Conservation (phyloP, 2,797 vertebrate genomes). For the Enteromius anoplus region DNA sequence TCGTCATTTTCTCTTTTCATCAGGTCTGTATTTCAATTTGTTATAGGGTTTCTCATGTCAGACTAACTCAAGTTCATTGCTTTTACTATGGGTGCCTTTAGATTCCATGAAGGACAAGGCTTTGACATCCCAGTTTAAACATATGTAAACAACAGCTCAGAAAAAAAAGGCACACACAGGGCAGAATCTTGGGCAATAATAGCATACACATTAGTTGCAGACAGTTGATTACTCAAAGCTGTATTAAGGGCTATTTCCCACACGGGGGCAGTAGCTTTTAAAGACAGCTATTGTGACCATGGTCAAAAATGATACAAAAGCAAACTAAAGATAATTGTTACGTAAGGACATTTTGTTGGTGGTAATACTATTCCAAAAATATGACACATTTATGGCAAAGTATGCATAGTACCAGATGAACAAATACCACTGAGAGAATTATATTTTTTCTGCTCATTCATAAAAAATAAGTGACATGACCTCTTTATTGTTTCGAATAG, state of each 20-base stretch:
- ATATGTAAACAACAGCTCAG: background rate
- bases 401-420: background rate
- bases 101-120: background rate
- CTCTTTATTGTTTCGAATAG: background rate
- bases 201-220: background rate
- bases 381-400: background rate
- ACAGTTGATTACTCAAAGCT: background rate
- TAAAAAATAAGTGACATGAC: background rate
- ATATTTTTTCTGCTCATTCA: background rate
- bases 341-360: background rate
- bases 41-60: background rate
- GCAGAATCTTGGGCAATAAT: background rate
- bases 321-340: background rate
- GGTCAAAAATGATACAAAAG: too few relatives aligned
- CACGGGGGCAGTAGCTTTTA: slow-evolving; percentile 22
- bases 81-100: background rate
- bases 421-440: background rate
- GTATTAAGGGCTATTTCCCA: background rate
- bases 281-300: background rate
- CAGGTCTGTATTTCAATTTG: background rate
- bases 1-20: background rate
- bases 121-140: background rate
- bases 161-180: background rate
- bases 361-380: too few relatives aligned
- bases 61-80: background rate